Conservation (phyloP, 2,797 vertebrate genomes). For the Staurois parvus region DNA sequence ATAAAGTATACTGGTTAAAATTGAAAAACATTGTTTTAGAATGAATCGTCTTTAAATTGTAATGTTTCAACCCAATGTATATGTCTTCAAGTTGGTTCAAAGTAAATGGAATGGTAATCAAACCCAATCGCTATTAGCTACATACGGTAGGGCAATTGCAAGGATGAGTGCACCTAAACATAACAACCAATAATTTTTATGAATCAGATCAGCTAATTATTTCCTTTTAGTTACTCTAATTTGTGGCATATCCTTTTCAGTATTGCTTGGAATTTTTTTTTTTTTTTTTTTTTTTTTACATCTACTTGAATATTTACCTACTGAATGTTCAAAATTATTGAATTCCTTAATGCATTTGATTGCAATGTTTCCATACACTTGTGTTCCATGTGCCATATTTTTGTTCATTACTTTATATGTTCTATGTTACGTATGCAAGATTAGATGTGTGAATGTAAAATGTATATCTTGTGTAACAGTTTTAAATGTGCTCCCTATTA, state of each 20-base stretch:
- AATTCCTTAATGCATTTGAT: neutral
- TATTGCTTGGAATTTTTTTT: neutral
- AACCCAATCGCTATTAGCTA: too few species aligned
- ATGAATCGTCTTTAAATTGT: too few species aligned
- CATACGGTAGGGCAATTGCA: neutral
- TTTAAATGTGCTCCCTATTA: constrained; percentile 20
- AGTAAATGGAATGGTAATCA: too few species aligned
- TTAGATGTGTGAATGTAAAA: constrained; percentile 6
- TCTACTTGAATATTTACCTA: neutral
- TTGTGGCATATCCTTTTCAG: neutral
- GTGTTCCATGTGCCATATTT: neutral
- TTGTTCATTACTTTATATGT: neutral
- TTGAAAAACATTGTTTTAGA: too few species aligned
- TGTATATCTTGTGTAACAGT: neutral
- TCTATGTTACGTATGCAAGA: neutral
- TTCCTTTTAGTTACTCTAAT: neutral
- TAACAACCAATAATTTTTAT: neutral
- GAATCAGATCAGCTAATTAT: neutral
- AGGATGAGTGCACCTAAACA: neutral
- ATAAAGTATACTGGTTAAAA: too few species aligned
- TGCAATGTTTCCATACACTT: neutral
- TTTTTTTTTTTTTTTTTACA: too few species aligned
- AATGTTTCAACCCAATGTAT: too few species aligned
- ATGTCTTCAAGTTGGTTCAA: too few species aligned
- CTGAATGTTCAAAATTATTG: neutral